Percentiles rank a stretch among this genome's conserved stretches.
Conservation (phyloP, 2,113 vertebrate genomes). For the Silurus glanis region DNA sequence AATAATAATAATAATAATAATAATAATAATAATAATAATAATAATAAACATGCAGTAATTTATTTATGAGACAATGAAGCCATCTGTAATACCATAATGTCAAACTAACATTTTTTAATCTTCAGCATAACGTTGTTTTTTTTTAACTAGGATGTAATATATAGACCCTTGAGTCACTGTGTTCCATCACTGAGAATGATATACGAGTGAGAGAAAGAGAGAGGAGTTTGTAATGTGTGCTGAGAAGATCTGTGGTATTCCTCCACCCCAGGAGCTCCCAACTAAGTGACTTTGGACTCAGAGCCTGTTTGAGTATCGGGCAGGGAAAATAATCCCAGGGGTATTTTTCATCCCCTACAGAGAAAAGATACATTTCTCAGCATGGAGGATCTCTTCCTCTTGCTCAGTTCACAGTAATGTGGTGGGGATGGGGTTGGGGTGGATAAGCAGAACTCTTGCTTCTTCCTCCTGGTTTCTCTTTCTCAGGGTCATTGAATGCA, state of each 20-base stretch:
- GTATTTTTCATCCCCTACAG: constrained; percentile 55
- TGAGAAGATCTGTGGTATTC: constrained; percentile 30
- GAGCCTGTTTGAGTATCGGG: constrained; percentile 51
- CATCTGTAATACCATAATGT: constrained; percentile 13
- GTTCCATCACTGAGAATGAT: constrained; percentile 44
- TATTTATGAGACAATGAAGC: not conserved
- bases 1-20: no score
- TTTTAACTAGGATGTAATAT: constrained; percentile 20
- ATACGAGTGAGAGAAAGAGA: constrained; percentile 25
- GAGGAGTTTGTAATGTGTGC: constrained; percentile 19
- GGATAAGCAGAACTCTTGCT: constrained; percentile 45
- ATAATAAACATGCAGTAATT: no score
- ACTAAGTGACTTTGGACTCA: constrained; percentile 47
- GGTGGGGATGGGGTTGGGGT: constrained; percentile 22
- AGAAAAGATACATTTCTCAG: constrained; percentile 61
- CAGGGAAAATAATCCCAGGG: constrained; percentile 55
- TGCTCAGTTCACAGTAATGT: constrained; percentile 33
- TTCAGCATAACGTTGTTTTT: constrained; percentile 9
- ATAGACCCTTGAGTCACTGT: constrained; percentile 53
- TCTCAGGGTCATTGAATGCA: constrained; percentile 72
- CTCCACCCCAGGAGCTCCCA: constrained; percentile 31
- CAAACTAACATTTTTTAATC: constrained; percentile 43
- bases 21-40: not conserved
- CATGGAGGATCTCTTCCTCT: constrained; percentile 49
- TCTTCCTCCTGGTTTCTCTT: constrained; percentile 42